phyloP scores from a whole-genome alignment of 2,113 vertebrate genomes.

The Dasyprocta punctata region DNA sequence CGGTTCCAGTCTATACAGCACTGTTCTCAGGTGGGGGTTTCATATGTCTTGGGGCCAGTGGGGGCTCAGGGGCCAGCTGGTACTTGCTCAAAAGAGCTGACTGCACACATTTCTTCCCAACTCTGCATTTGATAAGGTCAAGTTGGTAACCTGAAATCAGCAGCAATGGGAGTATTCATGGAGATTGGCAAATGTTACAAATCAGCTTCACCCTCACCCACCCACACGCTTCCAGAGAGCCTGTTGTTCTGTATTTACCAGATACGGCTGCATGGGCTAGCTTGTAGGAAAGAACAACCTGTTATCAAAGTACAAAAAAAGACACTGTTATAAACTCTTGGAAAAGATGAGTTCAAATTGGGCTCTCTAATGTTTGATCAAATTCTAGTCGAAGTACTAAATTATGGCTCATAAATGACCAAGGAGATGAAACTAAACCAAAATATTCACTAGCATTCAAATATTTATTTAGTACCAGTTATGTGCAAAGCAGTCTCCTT shows the following conservation, averaged over 20 bases:
- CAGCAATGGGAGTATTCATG: background rate
- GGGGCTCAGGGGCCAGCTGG: background rate
- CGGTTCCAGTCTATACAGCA: background rate
- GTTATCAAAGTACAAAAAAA: conserved; percentile 11
- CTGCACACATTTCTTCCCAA: background rate
- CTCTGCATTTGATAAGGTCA: background rate
- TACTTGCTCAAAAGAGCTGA: background rate
- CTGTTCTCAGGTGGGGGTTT: background rate
- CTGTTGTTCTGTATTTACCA: background rate
- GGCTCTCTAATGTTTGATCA: conserved; percentile 1
- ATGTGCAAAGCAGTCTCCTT: background rate
- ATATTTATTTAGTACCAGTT: background rate
- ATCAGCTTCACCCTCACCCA: background rate
- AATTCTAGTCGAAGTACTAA: conserved; percentile 15
- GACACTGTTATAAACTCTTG: background rate
- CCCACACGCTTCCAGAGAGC: background rate
- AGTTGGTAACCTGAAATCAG: conserved; percentile 5
- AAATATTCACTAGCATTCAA: conserved; percentile 9
- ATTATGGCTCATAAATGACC: background rate
- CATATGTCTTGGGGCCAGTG: background rate
- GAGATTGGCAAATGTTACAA: background rate
- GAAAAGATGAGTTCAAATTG: conserved; percentile 31
- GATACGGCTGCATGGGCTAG: background rate
- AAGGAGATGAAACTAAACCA: background rate
- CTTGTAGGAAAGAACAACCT: conserved; percentile 6